Evolutionary conservation across 2,888 invertebrate species (phyloP).

Genomic region (Dicycla oo): DNA sequence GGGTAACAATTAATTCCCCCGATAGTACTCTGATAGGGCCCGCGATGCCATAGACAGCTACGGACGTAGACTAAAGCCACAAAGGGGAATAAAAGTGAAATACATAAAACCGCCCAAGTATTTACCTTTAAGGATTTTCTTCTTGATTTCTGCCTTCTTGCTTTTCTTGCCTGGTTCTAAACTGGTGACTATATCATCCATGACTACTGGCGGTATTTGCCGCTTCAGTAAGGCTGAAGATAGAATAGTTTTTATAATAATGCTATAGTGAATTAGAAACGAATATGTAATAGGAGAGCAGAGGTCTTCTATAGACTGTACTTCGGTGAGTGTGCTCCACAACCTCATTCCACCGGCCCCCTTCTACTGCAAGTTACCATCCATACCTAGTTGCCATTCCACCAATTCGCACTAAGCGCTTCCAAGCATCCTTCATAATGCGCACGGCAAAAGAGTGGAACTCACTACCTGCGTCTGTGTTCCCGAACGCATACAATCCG

Average conservation of each 20-base stretch:
- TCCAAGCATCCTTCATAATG: too few relatives aligned
- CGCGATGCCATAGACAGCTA: neutral
- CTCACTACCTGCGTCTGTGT: too few relatives aligned
- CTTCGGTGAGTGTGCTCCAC: too few relatives aligned
- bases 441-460: too few relatives aligned
- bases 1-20: too few relatives aligned
- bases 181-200: constrained; percentile 28
- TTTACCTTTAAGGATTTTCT: constrained; percentile 24
- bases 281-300: neutral
- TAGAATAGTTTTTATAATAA: neutral
- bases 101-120: neutral
- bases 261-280: too few relatives aligned
- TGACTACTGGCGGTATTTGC: constrained; percentile 20
- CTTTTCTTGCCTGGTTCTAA: constrained; percentile 32
- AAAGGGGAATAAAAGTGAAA: neutral
- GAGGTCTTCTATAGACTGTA: too few relatives aligned
- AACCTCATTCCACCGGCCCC: too few relatives aligned
- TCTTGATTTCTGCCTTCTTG: constrained; percentile 24
- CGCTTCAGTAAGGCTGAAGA: constrained; percentile 22
- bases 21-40: neutral
- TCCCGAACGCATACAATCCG: too few relatives aligned
- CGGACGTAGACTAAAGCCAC: neutral
- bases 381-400: too few relatives aligned
- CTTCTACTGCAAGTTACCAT: too few relatives aligned
- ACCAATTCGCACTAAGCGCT: too few relatives aligned